A percentile compares a stretch with the other conserved stretches of the same genome.
Conservation (phyloP, 2,888 invertebrate genomes). For the Vandiemenella viatica region DNA sequence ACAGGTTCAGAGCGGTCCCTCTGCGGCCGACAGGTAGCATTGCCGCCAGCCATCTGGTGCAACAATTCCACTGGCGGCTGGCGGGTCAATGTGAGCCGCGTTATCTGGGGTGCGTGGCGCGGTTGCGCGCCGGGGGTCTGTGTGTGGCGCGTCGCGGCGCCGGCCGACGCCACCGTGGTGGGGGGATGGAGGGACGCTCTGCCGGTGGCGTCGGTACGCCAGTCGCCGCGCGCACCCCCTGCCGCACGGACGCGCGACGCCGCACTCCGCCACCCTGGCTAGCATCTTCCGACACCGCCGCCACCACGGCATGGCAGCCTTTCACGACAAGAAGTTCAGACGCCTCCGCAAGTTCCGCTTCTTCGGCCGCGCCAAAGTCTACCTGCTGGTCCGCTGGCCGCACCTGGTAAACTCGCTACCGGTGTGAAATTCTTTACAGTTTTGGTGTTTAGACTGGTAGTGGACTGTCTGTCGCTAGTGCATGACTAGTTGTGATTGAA, state of each 20-base stretch:
- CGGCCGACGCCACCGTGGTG: not conserved
- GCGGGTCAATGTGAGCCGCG: too few species aligned
- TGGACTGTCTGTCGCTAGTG: too few species aligned
- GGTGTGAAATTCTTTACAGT: too few species aligned
- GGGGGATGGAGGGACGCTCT: not conserved
- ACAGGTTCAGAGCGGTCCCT: too few species aligned
- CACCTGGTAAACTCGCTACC: conserved; percentile 34
- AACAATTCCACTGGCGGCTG: too few species aligned
- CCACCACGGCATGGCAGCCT: conserved; percentile 27
- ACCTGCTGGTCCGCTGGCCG: conserved; percentile 43
- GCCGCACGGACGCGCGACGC: not conserved
- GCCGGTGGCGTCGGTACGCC: not conserved
- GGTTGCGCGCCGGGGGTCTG: not conserved
- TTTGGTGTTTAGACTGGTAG: too few species aligned
- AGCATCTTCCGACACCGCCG: not conserved
- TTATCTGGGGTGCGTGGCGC: not conserved
- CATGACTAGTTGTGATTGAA: too few species aligned
- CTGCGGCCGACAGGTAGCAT: too few species aligned
- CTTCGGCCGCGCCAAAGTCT: conserved; percentile 44
- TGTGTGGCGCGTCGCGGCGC: not conserved
- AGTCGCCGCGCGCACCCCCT: not conserved
- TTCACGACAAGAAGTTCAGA: conserved; percentile 37
- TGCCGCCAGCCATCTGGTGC: too few species aligned
- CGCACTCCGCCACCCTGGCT: not conserved
- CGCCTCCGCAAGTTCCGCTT: conserved; percentile 39